A percentile compares a stretch with the other conserved stretches of the same genome.
phyloP scores from a whole-genome alignment of 2,113 vertebrate genomes.

The Ceratotherium simum region DNA sequence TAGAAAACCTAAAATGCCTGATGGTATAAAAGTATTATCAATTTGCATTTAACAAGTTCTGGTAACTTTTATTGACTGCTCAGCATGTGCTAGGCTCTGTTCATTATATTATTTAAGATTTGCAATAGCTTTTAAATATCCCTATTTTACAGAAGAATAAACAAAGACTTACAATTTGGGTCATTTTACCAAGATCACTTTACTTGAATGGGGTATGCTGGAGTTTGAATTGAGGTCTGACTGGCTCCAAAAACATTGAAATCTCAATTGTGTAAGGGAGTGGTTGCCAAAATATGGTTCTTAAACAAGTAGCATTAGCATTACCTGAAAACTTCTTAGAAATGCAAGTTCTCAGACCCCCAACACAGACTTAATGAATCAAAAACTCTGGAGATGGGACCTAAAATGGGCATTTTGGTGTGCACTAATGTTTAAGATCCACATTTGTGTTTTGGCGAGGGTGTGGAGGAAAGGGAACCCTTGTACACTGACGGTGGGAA shows the following conservation, averaged over 20 bases:
- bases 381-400: background rate
- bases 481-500: background rate
- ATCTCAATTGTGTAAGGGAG: background rate
- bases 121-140: background rate
- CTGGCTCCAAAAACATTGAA: background rate
- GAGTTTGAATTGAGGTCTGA: background rate
- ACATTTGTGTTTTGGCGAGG: background rate
- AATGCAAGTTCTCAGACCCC: background rate
- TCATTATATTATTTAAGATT: background rate
- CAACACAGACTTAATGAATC: background rate
- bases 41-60: background rate
- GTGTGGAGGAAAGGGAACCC: background rate
- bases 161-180: background rate
- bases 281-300: background rate
- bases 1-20: background rate
- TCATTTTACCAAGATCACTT: background rate
- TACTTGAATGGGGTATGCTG: background rate
- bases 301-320: background rate
- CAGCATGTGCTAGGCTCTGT: background rate
- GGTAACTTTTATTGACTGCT: background rate
- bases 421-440: background rate
- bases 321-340: background rate
- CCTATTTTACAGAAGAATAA: background rate
- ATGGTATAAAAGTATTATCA: background rate
- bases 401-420: background rate